Base-by-base conservation (phyloP, 2,888 invertebrate genomes). In the Drosophila glabriapex region DNA sequence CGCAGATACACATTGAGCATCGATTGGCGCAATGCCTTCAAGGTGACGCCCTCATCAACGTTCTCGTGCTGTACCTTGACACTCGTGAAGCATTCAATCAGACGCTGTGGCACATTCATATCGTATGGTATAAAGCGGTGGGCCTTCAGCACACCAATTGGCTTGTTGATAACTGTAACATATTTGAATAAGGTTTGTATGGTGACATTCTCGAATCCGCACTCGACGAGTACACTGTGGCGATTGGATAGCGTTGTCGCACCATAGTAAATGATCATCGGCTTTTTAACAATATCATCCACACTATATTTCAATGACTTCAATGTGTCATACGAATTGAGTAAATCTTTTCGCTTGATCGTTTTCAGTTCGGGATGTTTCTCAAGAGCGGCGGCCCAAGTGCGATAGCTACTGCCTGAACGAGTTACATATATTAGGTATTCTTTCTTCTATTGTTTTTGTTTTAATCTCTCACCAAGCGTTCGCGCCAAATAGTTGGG, bases 201-300 rank as follows among this genome's bases (percentile, higher is more conserved):
- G 69, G 90, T 76, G 4, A 95, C 89, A 19, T 90, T 75, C 3
- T 83, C 71, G 77, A 95, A 95, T 22, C 95, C 95, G 88, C 95
- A 95, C 92, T 96, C 96, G 75, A 93, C 93, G 19, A 96, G 92
- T 53, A 95, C 94, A 84, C 94, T 94, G 71, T 95, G 95, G 81
- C 96, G 95, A 84, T 96, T 95, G 59, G 95, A 94, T 83, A 96
- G 91, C 37, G 95, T 94, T 31, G 94, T 92, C 2, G 94, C 94
- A 82, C 94, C 94, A 90, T 94, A 94, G 62, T 94, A 94, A n/a
- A 96, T 94, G 4, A 96, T 88, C 91, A 94, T 94, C 0, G 95
- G 95, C 79, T 94, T 93, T 3, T 92, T 73, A 49, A 95, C 93
- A 22, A 96, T 95, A 33, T 95, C 95, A 31, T 94, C 80, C 3